Percentiles rank a stretch among this genome's conserved stretches.
Evolutionary conservation across 2,797 vertebrate species (phyloP).

Genomic region (Pangasius krempfi): DNA sequence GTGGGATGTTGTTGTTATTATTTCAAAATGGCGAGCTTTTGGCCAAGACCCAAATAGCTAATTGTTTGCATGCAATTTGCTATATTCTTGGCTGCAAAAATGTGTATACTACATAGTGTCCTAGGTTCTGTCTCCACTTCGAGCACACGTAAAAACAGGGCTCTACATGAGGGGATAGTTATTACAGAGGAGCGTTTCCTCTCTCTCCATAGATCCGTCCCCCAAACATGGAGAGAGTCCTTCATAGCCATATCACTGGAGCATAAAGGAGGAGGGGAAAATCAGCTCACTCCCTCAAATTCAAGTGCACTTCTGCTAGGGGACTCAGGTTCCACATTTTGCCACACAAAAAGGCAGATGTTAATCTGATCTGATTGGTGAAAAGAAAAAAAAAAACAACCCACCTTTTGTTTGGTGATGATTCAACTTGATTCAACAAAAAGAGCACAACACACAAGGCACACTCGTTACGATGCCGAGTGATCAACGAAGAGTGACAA

Average conservation of each 20-base stretch:
- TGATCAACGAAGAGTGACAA: conserved; percentile 46
- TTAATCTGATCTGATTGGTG: conserved; percentile 16
- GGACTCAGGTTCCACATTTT: conserved; percentile 77
- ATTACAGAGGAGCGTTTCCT: conserved; percentile 52
- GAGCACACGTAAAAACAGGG: conserved; percentile 71
- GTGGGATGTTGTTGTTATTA: conserved; percentile 28
- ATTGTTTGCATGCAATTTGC: conserved; percentile 48
- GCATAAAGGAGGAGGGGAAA: conserved; percentile 61
- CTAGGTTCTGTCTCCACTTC: conserved; percentile 60
- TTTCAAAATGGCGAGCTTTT: background rate
- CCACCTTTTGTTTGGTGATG: conserved; percentile 61
- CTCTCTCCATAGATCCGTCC: conserved; percentile 41
- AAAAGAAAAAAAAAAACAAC: conserved; percentile 9
- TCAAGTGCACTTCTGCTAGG: conserved; percentile 85
- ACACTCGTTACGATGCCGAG: conserved; percentile 59
- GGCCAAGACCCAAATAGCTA: conserved; percentile 14
- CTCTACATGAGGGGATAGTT: conserved; percentile 71
- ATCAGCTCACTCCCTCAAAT: conserved; percentile 67
- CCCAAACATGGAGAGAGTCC: conserved; percentile 53
- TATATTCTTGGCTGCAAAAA: conserved; percentile 70
- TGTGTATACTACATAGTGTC: conserved; percentile 57
- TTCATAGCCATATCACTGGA: conserved; percentile 70
- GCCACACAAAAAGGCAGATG: conserved; percentile 54
- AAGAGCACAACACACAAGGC: conserved; percentile 70
- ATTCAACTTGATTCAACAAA: conserved; percentile 50